Percentiles rank a stretch among this genome's conserved stretches.
These are phyloP conservation scores for Amphipoea oculea DNA, from an alignment of 2,888 invertebrate genomes.

Conservation along the genomic window DNA sequence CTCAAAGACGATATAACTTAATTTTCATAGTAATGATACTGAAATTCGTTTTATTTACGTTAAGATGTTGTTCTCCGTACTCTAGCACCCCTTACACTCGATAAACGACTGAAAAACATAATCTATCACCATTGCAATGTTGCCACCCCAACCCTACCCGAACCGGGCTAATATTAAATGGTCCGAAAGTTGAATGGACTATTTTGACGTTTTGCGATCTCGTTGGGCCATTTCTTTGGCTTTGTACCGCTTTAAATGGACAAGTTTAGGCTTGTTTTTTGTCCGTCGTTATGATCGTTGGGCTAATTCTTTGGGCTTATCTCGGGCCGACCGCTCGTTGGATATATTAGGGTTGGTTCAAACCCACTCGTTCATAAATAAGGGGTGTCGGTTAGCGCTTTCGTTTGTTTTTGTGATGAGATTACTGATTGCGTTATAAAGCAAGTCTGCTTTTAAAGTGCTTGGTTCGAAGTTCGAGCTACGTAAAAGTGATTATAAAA, in stretches of 20 bases:
- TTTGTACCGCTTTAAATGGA: slow-evolving; percentile 53
- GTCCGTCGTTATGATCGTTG: slow-evolving; percentile 60
- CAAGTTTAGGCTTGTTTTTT: slow-evolving; percentile 64
- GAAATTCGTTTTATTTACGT: background rate
- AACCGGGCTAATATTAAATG: slow-evolving; percentile 53
- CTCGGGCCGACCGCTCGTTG: slow-evolving; percentile 56
- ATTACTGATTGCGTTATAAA: slow-evolving; percentile 25
- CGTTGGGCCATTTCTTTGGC: slow-evolving; percentile 56
- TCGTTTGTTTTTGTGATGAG: slow-evolving; percentile 48
- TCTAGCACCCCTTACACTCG: slow-evolving; percentile 5
- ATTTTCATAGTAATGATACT: background rate
- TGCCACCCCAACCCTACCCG: slow-evolving; percentile 8
- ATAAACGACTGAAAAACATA: slow-evolving; percentile 36
- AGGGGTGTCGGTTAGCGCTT: slow-evolving; percentile 39
- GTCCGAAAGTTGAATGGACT: slow-evolving; percentile 48
- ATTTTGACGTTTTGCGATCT: slow-evolving; percentile 56
- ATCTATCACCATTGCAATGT: slow-evolving; percentile 44
- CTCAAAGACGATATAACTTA: background rate
- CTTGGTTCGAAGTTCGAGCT: background rate
- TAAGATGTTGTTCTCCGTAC: background rate
- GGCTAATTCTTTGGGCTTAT: slow-evolving; percentile 66
- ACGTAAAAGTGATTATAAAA: background rate
- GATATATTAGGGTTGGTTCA: slow-evolving; percentile 58
- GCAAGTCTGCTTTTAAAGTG: background rate
- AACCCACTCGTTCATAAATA: slow-evolving; percentile 54